A percentile compares a stretch with the other conserved stretches of the same genome.
These are phyloP conservation scores for Pedetes capensis DNA, from an alignment of 2,113 vertebrate species.

Conservation along the genomic window DNA sequence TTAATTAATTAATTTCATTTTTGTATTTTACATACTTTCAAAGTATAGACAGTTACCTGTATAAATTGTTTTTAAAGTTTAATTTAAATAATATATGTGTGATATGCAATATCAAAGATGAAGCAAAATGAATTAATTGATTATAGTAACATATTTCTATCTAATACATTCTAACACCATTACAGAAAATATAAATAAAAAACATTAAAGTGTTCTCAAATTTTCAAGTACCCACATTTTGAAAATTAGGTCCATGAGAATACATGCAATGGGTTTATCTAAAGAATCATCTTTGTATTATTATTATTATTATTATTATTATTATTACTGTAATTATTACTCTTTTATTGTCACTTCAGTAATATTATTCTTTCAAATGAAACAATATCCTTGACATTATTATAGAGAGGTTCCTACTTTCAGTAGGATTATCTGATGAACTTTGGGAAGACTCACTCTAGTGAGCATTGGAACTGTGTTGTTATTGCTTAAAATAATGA, in stretches of 20 bases:
- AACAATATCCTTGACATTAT: background rate
- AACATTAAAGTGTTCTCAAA: background rate
- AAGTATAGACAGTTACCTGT: background rate
- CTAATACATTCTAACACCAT: background rate
- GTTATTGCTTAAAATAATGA: background rate
- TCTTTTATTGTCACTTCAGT: background rate
- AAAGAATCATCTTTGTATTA: background rate
- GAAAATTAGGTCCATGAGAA: background rate
- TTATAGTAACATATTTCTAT: background rate
- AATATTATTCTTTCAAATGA: slow-evolving; percentile 25
- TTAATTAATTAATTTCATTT: no score
- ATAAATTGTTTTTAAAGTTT: background rate
- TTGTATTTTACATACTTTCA: no score
- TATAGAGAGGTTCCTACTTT: background rate
- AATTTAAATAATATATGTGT: background rate
- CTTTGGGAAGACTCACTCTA: background rate
- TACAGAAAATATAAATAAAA: background rate
- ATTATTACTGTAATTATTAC: no score
- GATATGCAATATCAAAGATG: background rate
- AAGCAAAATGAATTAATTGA: background rate
- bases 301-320: background rate
- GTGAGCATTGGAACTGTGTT: background rate
- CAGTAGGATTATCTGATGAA: background rate
- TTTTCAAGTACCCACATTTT: background rate
- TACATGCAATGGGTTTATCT: background rate